Conservation (phyloP, 2,113 vertebrate genomes). For the Gnathonemus echidnorhynchus region DNA sequence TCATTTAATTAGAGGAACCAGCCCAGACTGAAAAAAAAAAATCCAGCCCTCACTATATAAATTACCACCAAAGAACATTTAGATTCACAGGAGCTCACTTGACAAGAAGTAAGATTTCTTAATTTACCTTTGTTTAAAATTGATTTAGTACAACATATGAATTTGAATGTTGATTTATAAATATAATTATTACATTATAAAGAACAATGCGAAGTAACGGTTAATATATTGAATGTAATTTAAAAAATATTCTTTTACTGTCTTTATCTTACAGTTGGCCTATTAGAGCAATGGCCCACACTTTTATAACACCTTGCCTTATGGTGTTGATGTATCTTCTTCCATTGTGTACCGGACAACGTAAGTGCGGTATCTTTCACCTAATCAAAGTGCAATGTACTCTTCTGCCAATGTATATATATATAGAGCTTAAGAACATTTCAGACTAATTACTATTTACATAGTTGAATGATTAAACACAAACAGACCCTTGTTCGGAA, state of each 20-base stretch:
- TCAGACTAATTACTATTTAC: slow-evolving; percentile 1
- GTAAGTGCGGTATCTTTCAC: slow-evolving; percentile 22
- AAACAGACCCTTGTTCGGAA: background rate
- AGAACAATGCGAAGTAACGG: background rate
- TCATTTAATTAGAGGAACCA: slow-evolving; percentile 19
- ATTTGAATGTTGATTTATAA: background rate
- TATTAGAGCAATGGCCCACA: slow-evolving; percentile 16
- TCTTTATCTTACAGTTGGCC: background rate
- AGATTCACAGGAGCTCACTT: background rate
- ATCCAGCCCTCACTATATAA: slow-evolving; percentile 16
- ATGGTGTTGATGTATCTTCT: slow-evolving; percentile 24
- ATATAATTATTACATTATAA: background rate
- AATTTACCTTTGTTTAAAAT: background rate
- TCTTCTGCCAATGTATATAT: background rate
- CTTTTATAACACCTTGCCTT: slow-evolving; percentile 3
- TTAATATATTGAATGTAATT: slow-evolving; percentile 7
- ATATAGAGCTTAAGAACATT: background rate
- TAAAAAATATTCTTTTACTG: slow-evolving; percentile 12
- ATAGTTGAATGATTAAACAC: slow-evolving; percentile 6
- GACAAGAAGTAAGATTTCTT: slow-evolving; percentile 8
- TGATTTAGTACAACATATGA: background rate
- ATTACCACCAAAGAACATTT: background rate
- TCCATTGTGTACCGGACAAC: slow-evolving; percentile 22
- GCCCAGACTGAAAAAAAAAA: background rate
- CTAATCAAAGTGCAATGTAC: background rate